Base-by-base conservation (phyloP, 2,113 vertebrate genomes). In the Tetrax tetrax region DNA sequence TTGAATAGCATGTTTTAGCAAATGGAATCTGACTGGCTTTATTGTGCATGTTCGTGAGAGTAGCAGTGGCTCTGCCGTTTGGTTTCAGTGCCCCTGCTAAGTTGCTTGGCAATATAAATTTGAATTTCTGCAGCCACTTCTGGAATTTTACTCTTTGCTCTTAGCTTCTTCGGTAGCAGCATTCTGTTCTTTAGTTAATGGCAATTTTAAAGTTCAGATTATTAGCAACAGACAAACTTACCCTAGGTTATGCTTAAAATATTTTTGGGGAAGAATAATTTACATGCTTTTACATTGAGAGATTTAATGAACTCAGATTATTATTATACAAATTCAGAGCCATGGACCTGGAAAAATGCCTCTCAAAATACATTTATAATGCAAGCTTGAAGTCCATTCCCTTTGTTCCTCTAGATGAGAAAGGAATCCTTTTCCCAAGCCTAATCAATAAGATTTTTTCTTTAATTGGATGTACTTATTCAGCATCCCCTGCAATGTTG, bases 401-500 rank as follows among this genome's bases (percentile, higher is more conserved):
- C 27, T 41, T 37, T 31, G 35, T 8, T 69, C 7, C 54, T 47
- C 50, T 57, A 41, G 16, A 1, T 37, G 54, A 37, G 74, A 13
- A 41, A 38, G 41, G 28, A 69, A 9, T 7, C 10, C 12, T 51
- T 47, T n/a, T 31, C 64, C 35, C 57, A 41, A n/a, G 35, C 9
- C 35, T 18, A 2, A 33, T 1, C 31, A 38, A 9, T 4, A 1
- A 2, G 16, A 23, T 25, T 29, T 12, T 28, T 15, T 13, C 51
- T 33, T 38, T 41, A 38, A 1, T 4, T 9, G 41, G 21, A 1
- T 28, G 31, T 23, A 21, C 29, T 47, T 28, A 2, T 14, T 9
- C 14, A 31, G 13, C 37, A 8, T 21, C 5, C 45, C 33, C 47
- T 3, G n/a, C 3, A 1, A 2, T 0, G 3, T 6, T 24, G 4